Conservation (phyloP, 2,113 vertebrate genomes). For the Camelus dromedarius region DNA sequence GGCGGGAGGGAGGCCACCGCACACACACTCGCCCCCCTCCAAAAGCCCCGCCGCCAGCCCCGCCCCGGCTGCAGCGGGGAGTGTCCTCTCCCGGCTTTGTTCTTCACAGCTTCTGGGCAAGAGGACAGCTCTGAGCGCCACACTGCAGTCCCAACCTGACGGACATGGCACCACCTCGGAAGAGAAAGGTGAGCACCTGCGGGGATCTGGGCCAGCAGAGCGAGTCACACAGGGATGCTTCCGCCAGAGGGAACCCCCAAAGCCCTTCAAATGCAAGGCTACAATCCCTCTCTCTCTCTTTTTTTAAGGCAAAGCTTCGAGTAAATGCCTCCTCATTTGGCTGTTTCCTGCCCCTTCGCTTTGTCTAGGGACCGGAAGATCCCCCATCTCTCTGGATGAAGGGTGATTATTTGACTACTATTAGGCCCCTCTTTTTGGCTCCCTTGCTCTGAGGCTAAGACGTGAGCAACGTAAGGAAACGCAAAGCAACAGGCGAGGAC, state of each 20-base stretch:
- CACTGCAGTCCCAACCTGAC: background rate
- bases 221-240: background rate
- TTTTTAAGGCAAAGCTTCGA: background rate
- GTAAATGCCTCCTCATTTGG: background rate
- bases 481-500: background rate
- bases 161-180: background rate
- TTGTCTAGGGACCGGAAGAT: background rate
- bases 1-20: background rate
- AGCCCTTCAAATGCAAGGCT: background rate
- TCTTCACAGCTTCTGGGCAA: background rate
- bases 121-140: background rate
- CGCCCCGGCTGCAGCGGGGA: background rate
- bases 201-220: background rate
- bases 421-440: background rate
- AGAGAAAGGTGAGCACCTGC: background rate
- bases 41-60: background rate
- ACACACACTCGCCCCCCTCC: background rate
- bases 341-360: background rate
- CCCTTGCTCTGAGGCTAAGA: background rate
- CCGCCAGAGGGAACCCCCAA: background rate
- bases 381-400: background rate
- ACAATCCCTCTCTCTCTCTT: background rate
- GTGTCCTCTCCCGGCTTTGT: constrained; percentile 46
- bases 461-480: background rate
- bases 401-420: background rate